These are phyloP conservation scores for Stichodactyla mertensii DNA, from an alignment of 64 coral and sea anemone genomes.

Conservation along the genomic window DNA sequence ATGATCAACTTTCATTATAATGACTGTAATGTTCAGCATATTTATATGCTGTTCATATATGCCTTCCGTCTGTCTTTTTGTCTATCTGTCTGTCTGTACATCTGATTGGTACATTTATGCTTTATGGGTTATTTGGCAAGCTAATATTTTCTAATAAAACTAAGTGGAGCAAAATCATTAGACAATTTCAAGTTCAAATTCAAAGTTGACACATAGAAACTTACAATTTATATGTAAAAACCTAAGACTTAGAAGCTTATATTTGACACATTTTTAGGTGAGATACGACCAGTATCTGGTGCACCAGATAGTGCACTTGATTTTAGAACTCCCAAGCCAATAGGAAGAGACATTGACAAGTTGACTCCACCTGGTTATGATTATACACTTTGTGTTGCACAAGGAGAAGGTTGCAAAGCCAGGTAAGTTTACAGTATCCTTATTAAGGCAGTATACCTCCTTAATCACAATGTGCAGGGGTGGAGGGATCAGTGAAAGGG, in stretches of 20 bases:
- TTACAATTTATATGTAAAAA: too few relatives aligned
- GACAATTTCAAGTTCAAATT: too few relatives aligned
- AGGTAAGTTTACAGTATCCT: conserved; percentile 23
- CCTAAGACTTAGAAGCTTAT: too few relatives aligned
- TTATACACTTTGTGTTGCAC: conserved; percentile 51
- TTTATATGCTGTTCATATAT: too few relatives aligned
- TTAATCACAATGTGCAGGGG: too few relatives aligned
- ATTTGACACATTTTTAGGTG: conserved; percentile 28
- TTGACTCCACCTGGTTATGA: conserved; percentile 67
- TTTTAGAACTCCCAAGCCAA: conserved; percentile 68
- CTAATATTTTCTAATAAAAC: background rate
- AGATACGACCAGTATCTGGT: conserved; percentile 63
- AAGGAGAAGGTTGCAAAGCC: conserved; percentile 40
- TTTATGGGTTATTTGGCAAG: background rate
- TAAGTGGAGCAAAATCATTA: too few relatives aligned
- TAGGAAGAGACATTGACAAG: conserved; percentile 80
- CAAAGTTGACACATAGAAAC: too few relatives aligned
- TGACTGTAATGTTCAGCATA: too few relatives aligned
- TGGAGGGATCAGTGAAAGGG: too few relatives aligned
- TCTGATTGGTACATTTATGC: background rate
- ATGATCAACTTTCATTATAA: too few relatives aligned
- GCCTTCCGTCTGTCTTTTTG: background rate
- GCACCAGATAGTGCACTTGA: conserved; percentile 81
- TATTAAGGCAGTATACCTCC: background rate
- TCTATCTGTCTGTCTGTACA: background rate